These are phyloP conservation scores for Threskiornis aethiopicus DNA, from an alignment of 2,797 vertebrate species.

Conservation along the genomic window DNA sequence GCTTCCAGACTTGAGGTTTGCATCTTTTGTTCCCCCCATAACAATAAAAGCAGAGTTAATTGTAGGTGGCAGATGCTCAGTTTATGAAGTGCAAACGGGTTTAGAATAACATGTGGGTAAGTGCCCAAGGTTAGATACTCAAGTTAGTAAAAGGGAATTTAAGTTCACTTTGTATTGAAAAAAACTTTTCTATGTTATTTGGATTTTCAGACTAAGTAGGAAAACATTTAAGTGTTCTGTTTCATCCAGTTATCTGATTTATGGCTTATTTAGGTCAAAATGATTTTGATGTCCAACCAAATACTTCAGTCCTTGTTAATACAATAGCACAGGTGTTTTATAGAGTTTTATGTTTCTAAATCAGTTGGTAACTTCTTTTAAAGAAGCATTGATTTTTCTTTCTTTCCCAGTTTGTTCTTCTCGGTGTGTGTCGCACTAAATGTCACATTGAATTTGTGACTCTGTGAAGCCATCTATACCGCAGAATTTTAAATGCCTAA, in stretches of 20 bases:
- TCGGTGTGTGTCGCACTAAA: constrained; percentile 6
- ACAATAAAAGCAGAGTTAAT: constrained; percentile 17
- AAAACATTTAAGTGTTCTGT: neutral
- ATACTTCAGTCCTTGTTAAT: neutral
- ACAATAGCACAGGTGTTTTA: neutral
- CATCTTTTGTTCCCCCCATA: neutral
- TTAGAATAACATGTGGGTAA: neutral
- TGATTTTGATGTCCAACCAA: constrained; percentile 2
- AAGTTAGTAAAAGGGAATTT: neutral
- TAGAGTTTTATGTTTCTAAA: constrained; percentile 48
- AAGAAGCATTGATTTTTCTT: constrained; percentile 54
- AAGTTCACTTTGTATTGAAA: neutral
- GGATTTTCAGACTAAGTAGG: neutral
- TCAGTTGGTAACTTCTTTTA: constrained; percentile 52
- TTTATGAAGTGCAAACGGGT: neutral
- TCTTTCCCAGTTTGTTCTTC: constrained; percentile 7
- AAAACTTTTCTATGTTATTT: neutral
- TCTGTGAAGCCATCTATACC: neutral
- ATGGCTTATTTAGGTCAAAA: neutral
- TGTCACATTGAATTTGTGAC: constrained; percentile 56
- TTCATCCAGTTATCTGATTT: neutral
- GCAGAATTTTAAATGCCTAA: constrained; percentile 23
- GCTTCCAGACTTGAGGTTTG: neutral
- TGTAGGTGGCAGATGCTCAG: constrained; percentile 8
- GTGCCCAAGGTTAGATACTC: neutral